These are phyloP conservation scores for Lampris incognitus DNA, from an alignment of 2,113 vertebrate genomes.

Conservation along the genomic window DNA sequence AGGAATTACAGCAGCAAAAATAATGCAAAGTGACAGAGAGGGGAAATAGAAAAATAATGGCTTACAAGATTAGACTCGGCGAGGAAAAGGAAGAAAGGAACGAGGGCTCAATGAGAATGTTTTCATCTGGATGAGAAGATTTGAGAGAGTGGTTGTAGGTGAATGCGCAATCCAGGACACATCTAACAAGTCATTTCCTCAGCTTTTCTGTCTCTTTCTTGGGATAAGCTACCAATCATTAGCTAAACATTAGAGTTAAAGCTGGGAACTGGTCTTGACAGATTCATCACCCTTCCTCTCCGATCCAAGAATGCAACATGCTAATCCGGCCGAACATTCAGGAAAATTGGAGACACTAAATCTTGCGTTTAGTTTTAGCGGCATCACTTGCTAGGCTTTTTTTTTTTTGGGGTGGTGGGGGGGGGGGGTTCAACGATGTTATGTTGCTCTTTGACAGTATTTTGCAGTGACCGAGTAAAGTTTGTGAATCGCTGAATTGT, in stretches of 20 bases:
- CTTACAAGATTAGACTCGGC: conserved; percentile 85
- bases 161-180: conserved; percentile 72
- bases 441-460: background rate
- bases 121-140: conserved; percentile 87
- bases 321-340: conserved; percentile 64
- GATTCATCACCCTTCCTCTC: conserved; percentile 74
- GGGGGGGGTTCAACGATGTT: background rate
- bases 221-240: conserved; percentile 75
- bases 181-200: conserved; percentile 84
- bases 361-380: conserved; percentile 17
- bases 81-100: conserved; percentile 81
- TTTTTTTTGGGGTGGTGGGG: background rate
- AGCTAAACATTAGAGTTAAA: conserved; percentile 78
- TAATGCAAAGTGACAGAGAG: conserved; percentile 94
- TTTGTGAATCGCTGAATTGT: conserved; percentile 47
- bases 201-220: conserved; percentile 67
- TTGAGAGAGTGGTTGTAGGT: conserved; percentile 74
- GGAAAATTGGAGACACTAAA: conserved; percentile 37
- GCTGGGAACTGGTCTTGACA: conserved; percentile 75
- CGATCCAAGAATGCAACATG: conserved; percentile 67
- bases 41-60: conserved; percentile 95
- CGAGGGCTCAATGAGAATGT: conserved; percentile 85
- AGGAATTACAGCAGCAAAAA: conserved; percentile 95
- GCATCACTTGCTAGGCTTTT: conserved; percentile 10
- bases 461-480: conserved; percentile 21